Evolutionary conservation across 2,888 invertebrate genomes (phyloP), one percentile per base, ranked within the genome.

Genomic region (Caenorhabditis imperialis): DNA sequence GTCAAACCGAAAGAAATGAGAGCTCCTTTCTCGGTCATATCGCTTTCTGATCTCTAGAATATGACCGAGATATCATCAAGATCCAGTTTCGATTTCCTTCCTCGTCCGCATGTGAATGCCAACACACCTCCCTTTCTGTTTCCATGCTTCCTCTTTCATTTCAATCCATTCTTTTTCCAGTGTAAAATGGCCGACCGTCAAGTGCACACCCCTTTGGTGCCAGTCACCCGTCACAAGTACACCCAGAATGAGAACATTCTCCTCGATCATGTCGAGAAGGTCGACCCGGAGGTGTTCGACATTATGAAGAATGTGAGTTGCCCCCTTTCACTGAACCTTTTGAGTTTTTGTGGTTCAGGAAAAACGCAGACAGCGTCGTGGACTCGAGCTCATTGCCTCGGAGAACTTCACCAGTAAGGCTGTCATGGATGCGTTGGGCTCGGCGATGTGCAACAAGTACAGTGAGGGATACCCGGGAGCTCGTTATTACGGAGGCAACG

Each of bases 401-500:
- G 98, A 96, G 84, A 91, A 91, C 81, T 91, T 90, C 86, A 89
- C 90, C 27, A 89, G 89, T 67, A 88, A 84, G 70, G 89, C 90
- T 20, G 90, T 90, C 1, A 83, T 89, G 63, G 90, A 91, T 77
- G 89, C 90, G 22, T 87, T 91, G 1, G 90, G 90, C 22, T 90
- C 90, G 4, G 90, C 91, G 79, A 88, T 92, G 65, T 90, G 89
- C 71, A 91, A 91, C 87, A 91, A 92, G 86, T 92, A 91, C 81
- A 91, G 91, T 5, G 91, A 92, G 84, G 91, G 91, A 18, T 91
- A 91, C 78, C 91, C 91, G 50, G 90, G 90, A 25, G 89, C 89
- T 74, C 96, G 96, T 87, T 98, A 98, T 89, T 98, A 99, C 89
- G 98, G 97, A 78, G 98, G 98, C 44, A 97, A 96, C 90, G 94